Evolutionary conservation across 1,140 invertebrate species (phyloP), one percentile per base, ranked within the genome.

Genomic region (Luehdorfia chinensis): DNA sequence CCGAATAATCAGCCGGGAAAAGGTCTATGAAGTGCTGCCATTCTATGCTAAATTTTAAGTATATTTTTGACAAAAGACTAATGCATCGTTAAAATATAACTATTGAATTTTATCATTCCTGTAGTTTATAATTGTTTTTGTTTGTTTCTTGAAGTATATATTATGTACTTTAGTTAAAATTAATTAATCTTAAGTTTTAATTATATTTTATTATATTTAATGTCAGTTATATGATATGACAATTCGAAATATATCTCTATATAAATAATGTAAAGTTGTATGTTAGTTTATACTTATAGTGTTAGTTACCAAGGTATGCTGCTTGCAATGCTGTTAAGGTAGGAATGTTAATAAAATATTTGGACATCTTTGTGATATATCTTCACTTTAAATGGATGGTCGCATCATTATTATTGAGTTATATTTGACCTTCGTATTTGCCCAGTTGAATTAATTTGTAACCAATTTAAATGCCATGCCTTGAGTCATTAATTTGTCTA

Each of bases 91-190:
- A 53, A 39, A 15, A n/a, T 34, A 46, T 43, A 45, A 45, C 28
- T 45, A 56, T 63, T 59, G 50, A 54, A 45, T 36, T 55, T 33
- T 50, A 56, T 62, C 66, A 70, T 70, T 70, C 66, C 66, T 66
- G 49, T 66, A 66, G 49, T 52, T 32, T 44, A 54, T 59, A 45
- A 19, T n/a, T 37, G 39, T 41, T 51, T 66, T 53, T 48, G 45
- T 50, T 53, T 36, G 44, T 44, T 47, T 54, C 36, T 49, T 46
- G 30, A 50, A 32, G 54, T 56, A 54, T 30, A 59, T 49, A 27
- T 44, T 52, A 44, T 46, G 34, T 50, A 44, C 49, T 60, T 50
- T 54, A 52, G 33, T 51, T 54, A 18, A 33, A 53, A 7, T 50
- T 45, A 33, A 13, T 12, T 31, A 31, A 31, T 11, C 6, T 52